Percentiles rank a stretch among this genome's conserved stretches.
Conservation (phyloP, 2,113 vertebrate species). For the Brachionichthys hirsutus region DNA sequence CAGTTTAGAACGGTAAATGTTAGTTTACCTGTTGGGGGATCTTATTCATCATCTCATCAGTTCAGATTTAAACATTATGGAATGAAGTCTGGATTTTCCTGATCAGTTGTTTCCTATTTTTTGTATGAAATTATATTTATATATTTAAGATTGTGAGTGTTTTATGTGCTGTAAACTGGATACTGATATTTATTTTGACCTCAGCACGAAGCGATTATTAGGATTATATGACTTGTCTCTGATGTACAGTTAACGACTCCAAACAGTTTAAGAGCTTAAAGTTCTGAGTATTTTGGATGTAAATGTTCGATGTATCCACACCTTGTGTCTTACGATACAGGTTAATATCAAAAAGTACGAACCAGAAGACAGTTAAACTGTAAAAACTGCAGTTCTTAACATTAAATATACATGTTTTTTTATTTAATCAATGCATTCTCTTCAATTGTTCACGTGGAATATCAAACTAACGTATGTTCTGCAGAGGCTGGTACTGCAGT, state of each 20-base stretch:
- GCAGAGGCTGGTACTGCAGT: too few species aligned
- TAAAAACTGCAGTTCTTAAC: too few species aligned
- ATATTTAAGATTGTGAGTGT: constrained; percentile 78
- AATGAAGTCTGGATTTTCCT: constrained; percentile 40
- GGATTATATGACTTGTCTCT: constrained; percentile 21
- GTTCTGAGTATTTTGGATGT: constrained; percentile 83
- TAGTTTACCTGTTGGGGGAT: too few species aligned
- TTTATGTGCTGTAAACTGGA: constrained; percentile 80
- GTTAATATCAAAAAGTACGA: too few species aligned
- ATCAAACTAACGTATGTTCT: background rate
- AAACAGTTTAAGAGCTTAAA: constrained; percentile 79
- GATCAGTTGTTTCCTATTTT: constrained; percentile 63
- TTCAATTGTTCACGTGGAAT: background rate
- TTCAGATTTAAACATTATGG: constrained; percentile 38
- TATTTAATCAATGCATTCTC: too few species aligned
- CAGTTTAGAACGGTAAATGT: too few species aligned
- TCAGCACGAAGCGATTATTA: constrained; percentile 72
- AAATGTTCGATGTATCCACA: constrained; percentile 55
- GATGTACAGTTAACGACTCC: constrained; percentile 33
- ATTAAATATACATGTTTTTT: background rate
- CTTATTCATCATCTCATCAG: constrained; percentile 42
- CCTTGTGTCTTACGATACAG: background rate
- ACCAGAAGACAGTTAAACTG: too few species aligned
- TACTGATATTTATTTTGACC: constrained; percentile 82
- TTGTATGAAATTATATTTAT: constrained; percentile 82